Evolutionary conservation across 2,797 vertebrate genomes (phyloP).

Genomic region (Hoplostethus atlanticus): DNA sequence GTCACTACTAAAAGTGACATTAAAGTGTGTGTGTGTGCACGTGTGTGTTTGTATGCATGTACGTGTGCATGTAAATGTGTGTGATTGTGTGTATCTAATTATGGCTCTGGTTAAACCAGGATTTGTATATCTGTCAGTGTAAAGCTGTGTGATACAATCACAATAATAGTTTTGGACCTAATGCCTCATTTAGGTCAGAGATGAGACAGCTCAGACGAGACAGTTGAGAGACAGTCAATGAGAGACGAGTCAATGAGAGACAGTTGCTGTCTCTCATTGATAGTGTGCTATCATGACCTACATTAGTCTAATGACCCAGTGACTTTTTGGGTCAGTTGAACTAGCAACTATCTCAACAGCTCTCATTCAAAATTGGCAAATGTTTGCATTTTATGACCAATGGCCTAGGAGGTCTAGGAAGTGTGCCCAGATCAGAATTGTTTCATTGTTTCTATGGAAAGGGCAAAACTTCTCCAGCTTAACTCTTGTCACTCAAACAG

Average conservation of each 20-base stretch:
- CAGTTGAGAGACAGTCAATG: no score
- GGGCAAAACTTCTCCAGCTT: not conserved
- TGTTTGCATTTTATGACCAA: not conserved
- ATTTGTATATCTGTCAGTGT: not conserved
- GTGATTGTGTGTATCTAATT: rapidly evolving
- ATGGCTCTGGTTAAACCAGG: not conserved
- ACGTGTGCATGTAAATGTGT: no score
- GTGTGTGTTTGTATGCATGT: no score
- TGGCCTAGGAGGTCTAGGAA: no score
- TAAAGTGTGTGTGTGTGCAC: no score
- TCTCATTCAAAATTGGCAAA: not conserved
- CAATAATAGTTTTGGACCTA: constrained; percentile 2
- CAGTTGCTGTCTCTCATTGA: not conserved
- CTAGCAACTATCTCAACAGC: constrained; percentile 5
- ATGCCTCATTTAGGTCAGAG: constrained; percentile 37
- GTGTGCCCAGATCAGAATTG: no score
- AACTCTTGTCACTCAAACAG: no score
- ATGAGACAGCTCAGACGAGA: constrained; percentile 40
- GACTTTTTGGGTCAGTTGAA: constrained; percentile 35
- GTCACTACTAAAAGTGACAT: not conserved
- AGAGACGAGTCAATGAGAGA: no score
- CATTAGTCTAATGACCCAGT: constrained; percentile 28
- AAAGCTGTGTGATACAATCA: not conserved
- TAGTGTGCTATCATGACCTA: constrained; percentile 32
- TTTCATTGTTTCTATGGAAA: no score